Base-by-base conservation (phyloP, 2,797 vertebrate genomes). In the Acrossocheilus wenchowensis region DNA sequence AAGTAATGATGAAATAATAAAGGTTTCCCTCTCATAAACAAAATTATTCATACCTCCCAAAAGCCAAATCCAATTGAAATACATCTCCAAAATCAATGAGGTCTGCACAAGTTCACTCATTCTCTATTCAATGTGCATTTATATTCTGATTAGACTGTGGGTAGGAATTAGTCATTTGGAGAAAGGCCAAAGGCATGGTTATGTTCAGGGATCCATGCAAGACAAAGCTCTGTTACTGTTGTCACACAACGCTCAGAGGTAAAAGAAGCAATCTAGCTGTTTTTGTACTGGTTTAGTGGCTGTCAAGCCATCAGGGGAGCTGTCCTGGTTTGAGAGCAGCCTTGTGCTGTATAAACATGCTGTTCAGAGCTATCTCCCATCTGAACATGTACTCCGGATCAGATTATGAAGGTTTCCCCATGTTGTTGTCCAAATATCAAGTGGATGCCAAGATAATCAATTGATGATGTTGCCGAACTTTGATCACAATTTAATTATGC, bases 1-100 rank as follows among this genome's bases (percentile, higher is more conserved):
- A 80, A 89, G 90, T 72, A 80, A 86, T 84, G 88, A 6, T 62
- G 48, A 48, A 81, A 69, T 77, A 72, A 86, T 86, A 75, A 82
- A 73, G 73, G 88, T 75, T 88, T 86, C 78, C 86, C 72, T 81
- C 82, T 36, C 74, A 78, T 72, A 75, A 86, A 84, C 86, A 78
- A 86, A 87, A 78, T 88, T 64, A 87, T 54, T 69, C 71, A 75
- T 80, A 36, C 26, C 75, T 85, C 87, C 90, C 92, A 90, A 82
- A 84, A 88, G 92, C 89, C 91, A 90, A 93, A 92, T 93, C 45
- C 86, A 90, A 91, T 91, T 91, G 86, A 87, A 92, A 94, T 93
- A 88, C 87, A 92, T 91, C 92, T 88, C 87, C 39, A 84, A 88
- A 93, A 92, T 91, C 86, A 90, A 91, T 91, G 93, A 92, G 88